A percentile compares a stretch with the other conserved stretches of the same genome.
Conservation (phyloP, 2,888 invertebrate genomes). For the Lithophane socia region DNA sequence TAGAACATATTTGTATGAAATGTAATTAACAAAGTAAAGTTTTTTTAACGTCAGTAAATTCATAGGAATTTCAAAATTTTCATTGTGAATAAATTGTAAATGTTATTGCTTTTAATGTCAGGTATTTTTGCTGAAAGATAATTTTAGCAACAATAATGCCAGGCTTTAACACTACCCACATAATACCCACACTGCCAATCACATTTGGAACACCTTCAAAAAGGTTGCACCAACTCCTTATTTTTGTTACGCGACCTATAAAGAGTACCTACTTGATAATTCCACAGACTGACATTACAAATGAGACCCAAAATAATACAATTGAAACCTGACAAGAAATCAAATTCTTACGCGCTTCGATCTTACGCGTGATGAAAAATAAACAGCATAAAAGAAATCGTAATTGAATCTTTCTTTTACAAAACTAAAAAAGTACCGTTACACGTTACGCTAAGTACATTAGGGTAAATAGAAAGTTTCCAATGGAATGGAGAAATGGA, state of each 20-base stretch:
- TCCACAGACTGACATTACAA: conserved; percentile 38
- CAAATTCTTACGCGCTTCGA: conserved; percentile 48
- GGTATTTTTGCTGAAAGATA: not conserved
- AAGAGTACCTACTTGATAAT: conserved; percentile 42
- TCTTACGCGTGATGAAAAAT: conserved; percentile 49
- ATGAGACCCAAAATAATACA: conserved; percentile 50
- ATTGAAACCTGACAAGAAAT: conserved; percentile 54
- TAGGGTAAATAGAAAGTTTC: conserved; percentile 34
- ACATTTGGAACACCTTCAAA: conserved; percentile 21
- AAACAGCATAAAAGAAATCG: conserved; percentile 33
- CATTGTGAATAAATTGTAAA: not conserved
- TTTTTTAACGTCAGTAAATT: not conserved
- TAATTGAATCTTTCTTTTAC: conserved; percentile 41
- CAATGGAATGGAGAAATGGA: conserved; percentile 32
- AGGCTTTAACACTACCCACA: not conserved
- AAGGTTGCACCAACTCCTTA: conserved; percentile 18
- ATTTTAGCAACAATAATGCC: not conserved
- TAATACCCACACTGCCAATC: not conserved
- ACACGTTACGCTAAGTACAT: too few species aligned
- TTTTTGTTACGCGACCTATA: conserved; percentile 19
- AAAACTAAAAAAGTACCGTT: not conserved
- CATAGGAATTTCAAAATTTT: not conserved
- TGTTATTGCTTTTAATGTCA: not conserved
- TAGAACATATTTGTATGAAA: conserved; percentile 6
- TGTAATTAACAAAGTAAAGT: not conserved